Base-by-base conservation (phyloP, 2,888 invertebrate species). In the Stictocephala bisonia region DNA sequence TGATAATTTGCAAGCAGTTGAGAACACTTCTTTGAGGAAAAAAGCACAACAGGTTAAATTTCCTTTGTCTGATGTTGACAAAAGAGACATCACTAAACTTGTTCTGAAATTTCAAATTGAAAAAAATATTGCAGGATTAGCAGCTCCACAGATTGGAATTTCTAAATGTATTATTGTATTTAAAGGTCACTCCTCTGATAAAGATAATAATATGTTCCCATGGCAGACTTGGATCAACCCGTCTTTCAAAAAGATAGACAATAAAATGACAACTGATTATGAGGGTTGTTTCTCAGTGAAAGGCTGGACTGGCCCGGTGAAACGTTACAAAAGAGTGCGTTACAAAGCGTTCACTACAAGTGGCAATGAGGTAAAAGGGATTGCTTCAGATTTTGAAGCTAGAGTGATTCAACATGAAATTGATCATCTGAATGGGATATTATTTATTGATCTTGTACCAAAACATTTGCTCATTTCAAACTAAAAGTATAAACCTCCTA, bases 251-350 rank as follows among this genome's bases (percentile, higher is more conserved):
- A n/a, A n/a, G n/a, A n/a, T n/a, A n/a, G n/a, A n/a, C n/a, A n/a
- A n/a, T n/a, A n/a, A n/a, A n/a, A n/a, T n/a, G n/a, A n/a, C n/a
- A n/a, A n/a, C n/a, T n/a, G n/a, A n/a, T n/a, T n/a, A n/a, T n/a
- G n/a, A n/a, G n/a, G n/a, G n/a, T n/a, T 53, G 53, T 26, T 53
- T 53, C 27, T 53, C 53, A 13, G 53, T 53, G 24, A 53, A 53
- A 26, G 53, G n/a, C 18, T 6, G 26, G 24, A 13, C 29, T 6
- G 56, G 56, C 1, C 56, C 56, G 3, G 56, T 56, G 29, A 2
- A 3, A 29, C 1, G 56, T 15, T 56, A 18, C 15, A 27, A 11
- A 20, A 56, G 18, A 1, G 56, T 56, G 11, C 9, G 31, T 9
- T 56, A 56, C 22, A 26, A 56, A 56, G 56, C 56, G 1, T 56